Conservation (phyloP, 2,113 vertebrate genomes). For the Dicentrarchus labrax region DNA sequence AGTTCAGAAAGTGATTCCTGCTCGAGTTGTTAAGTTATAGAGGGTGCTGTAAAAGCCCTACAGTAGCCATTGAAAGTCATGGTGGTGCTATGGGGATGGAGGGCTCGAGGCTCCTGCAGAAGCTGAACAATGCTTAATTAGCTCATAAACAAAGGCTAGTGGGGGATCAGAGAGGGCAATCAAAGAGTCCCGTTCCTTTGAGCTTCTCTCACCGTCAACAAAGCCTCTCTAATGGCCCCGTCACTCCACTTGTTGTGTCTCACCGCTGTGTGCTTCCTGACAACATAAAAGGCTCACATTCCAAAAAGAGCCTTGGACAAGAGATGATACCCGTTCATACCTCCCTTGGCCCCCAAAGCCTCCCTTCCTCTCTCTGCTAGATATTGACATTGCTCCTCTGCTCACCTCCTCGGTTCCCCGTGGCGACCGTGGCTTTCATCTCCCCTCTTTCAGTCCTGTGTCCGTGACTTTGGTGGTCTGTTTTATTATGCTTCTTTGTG, state of each 20-base stretch:
- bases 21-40: conserved; percentile 65
- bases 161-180: conserved; percentile 80
- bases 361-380: conserved; percentile 41
- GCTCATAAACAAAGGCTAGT: conserved; percentile 85
- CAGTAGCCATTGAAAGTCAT: conserved; percentile 72
- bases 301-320: conserved; percentile 72
- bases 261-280: conserved; percentile 82
- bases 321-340: conserved; percentile 72
- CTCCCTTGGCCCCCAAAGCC: conserved; percentile 55
- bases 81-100: conserved; percentile 51
- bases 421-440: conserved; percentile 74
- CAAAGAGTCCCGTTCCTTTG: conserved; percentile 76
- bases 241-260: conserved; percentile 85
- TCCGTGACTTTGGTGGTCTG: conserved; percentile 77
- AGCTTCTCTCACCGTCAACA: conserved; percentile 73
- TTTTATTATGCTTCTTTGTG: conserved; percentile 71
- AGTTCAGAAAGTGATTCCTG: conserved; percentile 61
- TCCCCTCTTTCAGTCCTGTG: conserved; percentile 59
- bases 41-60: conserved; percentile 72
- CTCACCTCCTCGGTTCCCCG: conserved; percentile 70
- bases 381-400: conserved; percentile 73
- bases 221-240: conserved; percentile 78
- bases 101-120: conserved; percentile 36
- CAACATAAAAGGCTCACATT: conserved; percentile 83
- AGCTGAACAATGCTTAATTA: conserved; percentile 85